Evolutionary conservation across 2,888 invertebrate genomes (phyloP).

Genomic region (Drosophila mimica): DNA sequence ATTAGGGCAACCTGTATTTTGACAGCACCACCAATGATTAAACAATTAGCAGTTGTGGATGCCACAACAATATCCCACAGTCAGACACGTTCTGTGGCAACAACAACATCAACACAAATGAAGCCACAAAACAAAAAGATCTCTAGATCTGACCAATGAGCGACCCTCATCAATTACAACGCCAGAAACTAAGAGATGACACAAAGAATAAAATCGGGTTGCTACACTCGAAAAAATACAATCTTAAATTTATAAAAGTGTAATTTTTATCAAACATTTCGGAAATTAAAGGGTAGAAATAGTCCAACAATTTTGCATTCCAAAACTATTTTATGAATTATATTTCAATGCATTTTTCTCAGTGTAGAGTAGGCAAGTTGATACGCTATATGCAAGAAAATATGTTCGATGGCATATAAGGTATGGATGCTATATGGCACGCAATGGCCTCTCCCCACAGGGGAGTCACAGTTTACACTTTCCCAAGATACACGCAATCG

Average conservation of each 20-base stretch:
- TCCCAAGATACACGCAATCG: conserved; percentile 66
- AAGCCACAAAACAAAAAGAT: conserved; percentile 48
- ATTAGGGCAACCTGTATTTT: conserved; percentile 68
- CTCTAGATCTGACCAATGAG: conserved; percentile 38
- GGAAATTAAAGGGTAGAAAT: not conserved
- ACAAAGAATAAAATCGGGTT: conserved; percentile 75
- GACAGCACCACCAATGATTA: conserved; percentile 70
- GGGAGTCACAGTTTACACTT: conserved; percentile 76
- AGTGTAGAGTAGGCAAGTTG: conserved; percentile 15
- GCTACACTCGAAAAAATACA: conserved; percentile 2
- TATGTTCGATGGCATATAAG: not conserved
- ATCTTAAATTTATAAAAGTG: not conserved
- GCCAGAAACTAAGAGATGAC: conserved; percentile 42
- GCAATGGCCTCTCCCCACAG: conserved; percentile 51
- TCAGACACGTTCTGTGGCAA: conserved; percentile 59
- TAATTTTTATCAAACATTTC: not conserved
- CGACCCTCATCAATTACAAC: conserved; percentile 71
- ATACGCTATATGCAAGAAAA: conserved; percentile 29
- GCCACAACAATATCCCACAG: conserved; percentile 19
- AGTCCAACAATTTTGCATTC: not conserved
- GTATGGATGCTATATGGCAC: conserved; percentile 14
- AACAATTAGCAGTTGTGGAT: conserved; percentile 66
- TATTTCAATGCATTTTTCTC: not conserved
- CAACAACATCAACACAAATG: conserved; percentile 8
- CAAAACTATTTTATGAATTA: not conserved